A percentile compares a stretch with the other conserved stretches of the same genome.
These are phyloP conservation scores for Neoascia interrupta DNA, from an alignment of 2,888 invertebrate genomes.

Conservation along the genomic window DNA sequence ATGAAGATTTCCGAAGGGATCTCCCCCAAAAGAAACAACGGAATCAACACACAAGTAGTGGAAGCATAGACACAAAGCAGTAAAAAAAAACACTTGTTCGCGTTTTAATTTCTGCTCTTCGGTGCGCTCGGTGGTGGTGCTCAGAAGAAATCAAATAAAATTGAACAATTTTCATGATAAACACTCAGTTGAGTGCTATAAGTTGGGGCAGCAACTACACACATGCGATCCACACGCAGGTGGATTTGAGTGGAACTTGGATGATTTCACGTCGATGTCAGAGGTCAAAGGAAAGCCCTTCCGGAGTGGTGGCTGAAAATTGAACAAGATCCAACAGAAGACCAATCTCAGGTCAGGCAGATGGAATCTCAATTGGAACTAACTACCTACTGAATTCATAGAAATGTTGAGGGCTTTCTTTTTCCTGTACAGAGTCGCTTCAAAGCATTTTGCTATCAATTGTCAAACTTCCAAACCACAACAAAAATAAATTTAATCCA, in stretches of 20 bases:
- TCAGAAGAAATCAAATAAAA: conserved; percentile 67
- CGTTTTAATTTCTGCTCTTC: conserved; percentile 59
- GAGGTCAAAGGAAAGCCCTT: not conserved
- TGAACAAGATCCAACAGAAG: not conserved
- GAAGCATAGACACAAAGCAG: conserved; percentile 48
- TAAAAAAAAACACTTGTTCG: conserved; percentile 42
- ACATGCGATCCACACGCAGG: conserved; percentile 45
- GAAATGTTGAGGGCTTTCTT: no score
- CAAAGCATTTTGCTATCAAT: conserved; percentile 11
- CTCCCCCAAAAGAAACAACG: conserved; percentile 47
- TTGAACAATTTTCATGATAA: conserved; percentile 66
- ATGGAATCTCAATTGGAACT: conserved; percentile 40
- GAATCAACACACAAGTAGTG: conserved; percentile 58
- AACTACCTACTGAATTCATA: no score
- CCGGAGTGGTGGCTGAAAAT: no score
- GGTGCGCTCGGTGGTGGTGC: conserved; percentile 36
- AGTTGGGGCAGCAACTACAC: conserved; percentile 64
- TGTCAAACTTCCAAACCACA: conserved; percentile 49
- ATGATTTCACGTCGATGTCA: conserved; percentile 3
- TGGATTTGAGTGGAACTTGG: conserved; percentile 34
- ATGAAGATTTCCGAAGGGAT: conserved; percentile 58
- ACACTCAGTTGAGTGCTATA: conserved; percentile 66
- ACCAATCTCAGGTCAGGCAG: conserved; percentile 3
- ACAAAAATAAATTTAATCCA: conserved; percentile 62
- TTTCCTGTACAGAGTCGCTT: no score